These are phyloP conservation scores for Brachyistius frenatus DNA, from an alignment of 2,113 vertebrate genomes.

Conservation along the genomic window DNA sequence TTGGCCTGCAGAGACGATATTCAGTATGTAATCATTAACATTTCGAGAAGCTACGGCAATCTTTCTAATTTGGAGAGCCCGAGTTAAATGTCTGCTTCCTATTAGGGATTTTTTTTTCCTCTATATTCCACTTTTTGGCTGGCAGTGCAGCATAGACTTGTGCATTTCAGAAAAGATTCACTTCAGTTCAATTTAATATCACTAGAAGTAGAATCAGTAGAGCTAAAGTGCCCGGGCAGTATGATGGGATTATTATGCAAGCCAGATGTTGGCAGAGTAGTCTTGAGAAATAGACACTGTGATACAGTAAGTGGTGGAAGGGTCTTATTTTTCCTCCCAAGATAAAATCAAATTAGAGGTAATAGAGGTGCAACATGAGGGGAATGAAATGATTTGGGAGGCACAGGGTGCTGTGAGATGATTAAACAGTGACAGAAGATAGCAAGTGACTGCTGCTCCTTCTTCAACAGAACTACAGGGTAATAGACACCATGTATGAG, in stretches of 20 bases:
- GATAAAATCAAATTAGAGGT: constrained; percentile 12
- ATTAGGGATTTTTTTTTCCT: background rate
- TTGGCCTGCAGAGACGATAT: constrained; percentile 8
- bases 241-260: constrained; percentile 2
- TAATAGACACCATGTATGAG: background rate
- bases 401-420: constrained; percentile 1
- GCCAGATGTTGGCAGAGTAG: constrained; percentile 4
- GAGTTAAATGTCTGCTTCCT: background rate
- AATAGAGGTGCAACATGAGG: constrained; percentile 12
- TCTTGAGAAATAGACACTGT: constrained; percentile 8
- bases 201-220: background rate
- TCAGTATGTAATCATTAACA: background rate
- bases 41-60: background rate
- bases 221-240: background rate
- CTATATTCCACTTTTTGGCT: background rate
- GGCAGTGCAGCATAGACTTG: background rate
- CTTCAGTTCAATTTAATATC: constrained; percentile 19
- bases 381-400: constrained; percentile 6
- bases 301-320: background rate
- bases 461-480: background rate
- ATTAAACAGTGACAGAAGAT: constrained; percentile 2
- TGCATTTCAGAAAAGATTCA: background rate
- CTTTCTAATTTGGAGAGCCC: constrained; percentile 9
- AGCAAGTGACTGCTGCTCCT: background rate
- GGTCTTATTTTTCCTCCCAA: background rate